phyloP scores from a whole-genome alignment of 2,113 vertebrate genomes.

The Laticauda colubrina region DNA sequence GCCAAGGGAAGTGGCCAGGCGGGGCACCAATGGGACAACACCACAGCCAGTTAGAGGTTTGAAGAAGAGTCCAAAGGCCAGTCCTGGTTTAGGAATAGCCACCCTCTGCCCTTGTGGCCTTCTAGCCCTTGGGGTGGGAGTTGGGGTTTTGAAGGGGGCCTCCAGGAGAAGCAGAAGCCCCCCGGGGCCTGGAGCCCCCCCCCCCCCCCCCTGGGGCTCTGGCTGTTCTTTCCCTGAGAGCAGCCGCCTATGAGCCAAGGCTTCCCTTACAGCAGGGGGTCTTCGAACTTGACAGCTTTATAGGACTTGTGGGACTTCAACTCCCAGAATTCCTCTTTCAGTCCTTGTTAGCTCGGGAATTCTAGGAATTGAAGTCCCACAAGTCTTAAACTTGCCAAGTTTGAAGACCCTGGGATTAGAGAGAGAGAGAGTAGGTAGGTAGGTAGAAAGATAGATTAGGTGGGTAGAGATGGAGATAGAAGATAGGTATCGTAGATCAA shows the following conservation, averaged over 20 bases:
- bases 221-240: fast-evolving
- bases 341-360: too few relatives aligned
- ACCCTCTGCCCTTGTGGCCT: background rate
- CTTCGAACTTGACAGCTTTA: too few relatives aligned
- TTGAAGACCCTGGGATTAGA: too few relatives aligned
- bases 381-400: too few relatives aligned
- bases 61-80: background rate
- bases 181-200: background rate
- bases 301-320: too few relatives aligned
- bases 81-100: background rate
- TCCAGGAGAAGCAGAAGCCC: background rate
- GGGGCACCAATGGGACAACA: background rate
- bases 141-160: background rate
- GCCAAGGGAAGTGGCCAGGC: background rate
- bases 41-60: background rate
- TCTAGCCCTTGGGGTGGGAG: background rate
- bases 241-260: background rate
- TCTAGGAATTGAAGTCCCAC: too few relatives aligned
- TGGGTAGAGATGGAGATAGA: too few relatives aligned
- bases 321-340: too few relatives aligned
- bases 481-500: too few relatives aligned
- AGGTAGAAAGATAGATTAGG: too few relatives aligned
- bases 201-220: background rate
- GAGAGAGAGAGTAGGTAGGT: too few relatives aligned
- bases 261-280: background rate